phyloP scores from a whole-genome alignment of 2,888 invertebrate species.

The Geophilus truncorum region DNA sequence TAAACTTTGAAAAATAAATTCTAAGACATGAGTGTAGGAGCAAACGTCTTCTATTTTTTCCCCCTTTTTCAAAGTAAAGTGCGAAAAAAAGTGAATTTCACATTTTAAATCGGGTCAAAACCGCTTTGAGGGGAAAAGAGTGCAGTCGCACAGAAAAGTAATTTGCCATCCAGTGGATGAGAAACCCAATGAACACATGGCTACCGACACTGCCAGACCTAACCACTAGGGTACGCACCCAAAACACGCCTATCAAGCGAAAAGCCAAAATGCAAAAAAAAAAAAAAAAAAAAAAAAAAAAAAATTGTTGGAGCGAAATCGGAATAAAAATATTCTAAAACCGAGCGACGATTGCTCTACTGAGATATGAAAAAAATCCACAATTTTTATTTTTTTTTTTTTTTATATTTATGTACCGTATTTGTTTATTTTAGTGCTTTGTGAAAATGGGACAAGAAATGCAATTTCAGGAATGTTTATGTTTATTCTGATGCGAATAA shows the following conservation, averaged over 20 bases:
- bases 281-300: neutral
- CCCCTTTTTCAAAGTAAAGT: neutral
- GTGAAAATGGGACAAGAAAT: no score
- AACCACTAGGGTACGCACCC: neutral
- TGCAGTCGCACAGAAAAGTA: slow-evolving; percentile 1
- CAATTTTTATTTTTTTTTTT: neutral
- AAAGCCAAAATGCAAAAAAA: neutral
- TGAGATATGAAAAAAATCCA: neutral
- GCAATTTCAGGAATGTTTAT: no score
- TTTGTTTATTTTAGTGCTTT: no score
- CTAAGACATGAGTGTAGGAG: no score
- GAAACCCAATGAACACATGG: slow-evolving; percentile 1
- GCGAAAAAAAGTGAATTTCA: neutral
- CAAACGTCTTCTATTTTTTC: no score
- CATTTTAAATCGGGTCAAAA: neutral
- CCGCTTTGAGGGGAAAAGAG: slow-evolving; percentile 8
- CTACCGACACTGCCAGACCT: neutral
- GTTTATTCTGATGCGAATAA: no score
- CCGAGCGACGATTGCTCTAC: neutral
- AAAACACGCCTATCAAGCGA: neutral
- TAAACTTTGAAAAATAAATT: no score
- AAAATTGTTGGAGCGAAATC: neutral
- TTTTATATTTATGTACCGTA: neutral
- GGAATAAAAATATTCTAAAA: neutral
- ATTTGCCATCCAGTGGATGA: slow-evolving; percentile 11